Evolutionary conservation across 2,888 invertebrate genomes (phyloP), one percentile per base, ranked within the genome.

Genomic region (Orthosia gothica): DNA sequence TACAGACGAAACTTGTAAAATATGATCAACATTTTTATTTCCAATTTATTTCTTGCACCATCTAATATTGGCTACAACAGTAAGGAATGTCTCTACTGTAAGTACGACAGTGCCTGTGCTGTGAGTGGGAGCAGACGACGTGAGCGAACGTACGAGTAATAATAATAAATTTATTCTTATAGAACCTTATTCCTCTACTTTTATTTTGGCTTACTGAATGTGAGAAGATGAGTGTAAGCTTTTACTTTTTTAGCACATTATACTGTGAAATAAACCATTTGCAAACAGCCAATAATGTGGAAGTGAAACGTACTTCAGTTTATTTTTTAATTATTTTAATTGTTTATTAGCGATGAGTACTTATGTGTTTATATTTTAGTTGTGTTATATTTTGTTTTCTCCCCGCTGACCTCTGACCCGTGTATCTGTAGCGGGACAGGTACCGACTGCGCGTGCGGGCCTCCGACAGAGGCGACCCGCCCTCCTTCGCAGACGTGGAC

Each of bases 361-460:
- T 90, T 95, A 94, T 95, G 93, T 96, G 96, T 96, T 96, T 94
- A 93, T 94, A 94, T 96, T 97, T 97, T 94, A 96, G 96, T 96
- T 95, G 94, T 94, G 93, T 96, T 96, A 94, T 97, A 96, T 97
- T 97, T 96, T 97, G 95, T 97, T 97, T n/a, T 97, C 95, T 95
- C 97, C 97, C 97, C 97, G 97, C 97, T 97, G 97, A 97, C 97
- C 97, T 97, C 97, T 97, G 97, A 97, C 97, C 97, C 97, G 97
- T 98, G 97, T 97, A 97, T 97, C 95, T 97, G 97, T 98, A 99
- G 99, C 98, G 99, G 97, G 99, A 99, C 97, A 98, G 98, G 97
- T 99, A 99, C 97, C 98, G 98, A 95, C 98, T 99, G 97, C 98
- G 98, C 97, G 99, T 99, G 96, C 98, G 98, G 97, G 99, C 99